Conservation (phyloP, 2,888 invertebrate species). For the Crioceris asparagi region DNA sequence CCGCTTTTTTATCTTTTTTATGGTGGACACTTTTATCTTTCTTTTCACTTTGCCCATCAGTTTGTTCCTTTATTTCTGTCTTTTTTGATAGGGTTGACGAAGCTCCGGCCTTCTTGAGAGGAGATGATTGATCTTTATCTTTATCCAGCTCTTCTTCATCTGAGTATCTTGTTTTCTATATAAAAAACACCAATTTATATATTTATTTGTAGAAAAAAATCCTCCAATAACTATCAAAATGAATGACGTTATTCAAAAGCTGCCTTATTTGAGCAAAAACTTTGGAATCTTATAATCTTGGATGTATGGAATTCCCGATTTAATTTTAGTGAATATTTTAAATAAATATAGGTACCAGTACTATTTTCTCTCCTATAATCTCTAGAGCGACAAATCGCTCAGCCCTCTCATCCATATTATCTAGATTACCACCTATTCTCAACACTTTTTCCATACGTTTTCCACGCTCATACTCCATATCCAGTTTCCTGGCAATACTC, state of each 20-base stretch:
- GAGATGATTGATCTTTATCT: too few relatives aligned
- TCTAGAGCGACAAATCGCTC: conserved; percentile 17
- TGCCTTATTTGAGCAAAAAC: too few relatives aligned
- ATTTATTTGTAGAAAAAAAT: too few relatives aligned
- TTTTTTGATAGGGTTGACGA: too few relatives aligned
- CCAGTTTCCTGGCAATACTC: conserved; percentile 15
- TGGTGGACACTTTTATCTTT: conserved; percentile 9
- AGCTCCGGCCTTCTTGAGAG: too few relatives aligned
- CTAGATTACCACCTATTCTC: conserved; percentile 10
- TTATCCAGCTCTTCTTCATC: too few relatives aligned
- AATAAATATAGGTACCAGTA: conserved; percentile 2
- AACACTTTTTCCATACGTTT: conserved; percentile 7
- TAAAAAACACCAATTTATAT: too few relatives aligned
- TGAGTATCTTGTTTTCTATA: too few relatives aligned
- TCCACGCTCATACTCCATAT: conserved; percentile 12
- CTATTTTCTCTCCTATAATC: conserved; percentile 10
- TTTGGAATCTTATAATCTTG: too few relatives aligned
- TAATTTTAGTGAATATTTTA: background rate
- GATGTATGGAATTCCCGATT: too few relatives aligned
- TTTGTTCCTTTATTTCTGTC: conserved; percentile 3
- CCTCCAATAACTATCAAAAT: too few relatives aligned
- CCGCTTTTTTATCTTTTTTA: conserved; percentile 10
- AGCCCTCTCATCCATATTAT: conserved; percentile 11
- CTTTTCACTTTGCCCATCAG: conserved; percentile 7
- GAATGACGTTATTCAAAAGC: too few relatives aligned